Percentiles rank a stretch among this genome's conserved stretches.
phyloP scores from a whole-genome alignment of 2,797 vertebrate genomes.

The Centroberyx gerrardi region DNA sequence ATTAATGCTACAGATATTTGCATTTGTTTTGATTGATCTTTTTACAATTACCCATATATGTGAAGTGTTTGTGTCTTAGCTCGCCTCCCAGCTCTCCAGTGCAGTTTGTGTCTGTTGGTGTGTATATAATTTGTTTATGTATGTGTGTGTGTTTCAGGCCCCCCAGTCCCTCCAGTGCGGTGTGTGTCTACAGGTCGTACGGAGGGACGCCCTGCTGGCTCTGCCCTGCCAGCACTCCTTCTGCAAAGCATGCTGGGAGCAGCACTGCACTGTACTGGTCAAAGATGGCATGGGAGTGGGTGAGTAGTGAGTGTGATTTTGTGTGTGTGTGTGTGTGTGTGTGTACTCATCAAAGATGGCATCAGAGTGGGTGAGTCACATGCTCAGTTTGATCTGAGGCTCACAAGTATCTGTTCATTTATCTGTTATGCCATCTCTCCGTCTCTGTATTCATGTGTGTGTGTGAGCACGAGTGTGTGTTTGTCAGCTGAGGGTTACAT shows the following conservation, averaged over 20 bases:
- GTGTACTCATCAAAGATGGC: conserved; percentile 38
- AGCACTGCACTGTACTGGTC: conserved; percentile 98
- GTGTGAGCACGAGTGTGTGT: conserved; percentile 21
- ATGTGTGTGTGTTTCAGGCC: conserved; percentile 77
- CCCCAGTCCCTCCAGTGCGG: conserved; percentile 95
- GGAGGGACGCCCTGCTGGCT: conserved; percentile 94
- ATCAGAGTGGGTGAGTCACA: conserved; percentile 42
- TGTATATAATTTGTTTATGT: conserved; percentile 15
- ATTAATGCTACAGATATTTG: neutral
- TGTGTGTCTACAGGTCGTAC: conserved; percentile 97
- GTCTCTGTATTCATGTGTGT: neutral
- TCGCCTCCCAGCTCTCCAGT: neutral
- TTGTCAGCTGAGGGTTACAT: too few relatives aligned
- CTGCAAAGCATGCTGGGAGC: conserved; percentile 99
- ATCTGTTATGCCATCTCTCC: neutral
- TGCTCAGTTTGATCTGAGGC: conserved; percentile 27
- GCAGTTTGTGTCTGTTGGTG: neutral
- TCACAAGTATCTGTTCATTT: conserved; percentile 20
- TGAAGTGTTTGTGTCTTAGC: too few relatives aligned
- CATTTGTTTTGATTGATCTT: too few relatives aligned
- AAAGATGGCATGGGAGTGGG: conserved; percentile 98
- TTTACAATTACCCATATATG: too few relatives aligned
- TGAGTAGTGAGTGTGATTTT: conserved; percentile 79
- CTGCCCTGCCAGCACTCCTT: conserved; percentile 98
- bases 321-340: conserved; percentile 13